phyloP scores from a whole-genome alignment of 1,140 invertebrate species.

The Zaprionus tsacasi region DNA sequence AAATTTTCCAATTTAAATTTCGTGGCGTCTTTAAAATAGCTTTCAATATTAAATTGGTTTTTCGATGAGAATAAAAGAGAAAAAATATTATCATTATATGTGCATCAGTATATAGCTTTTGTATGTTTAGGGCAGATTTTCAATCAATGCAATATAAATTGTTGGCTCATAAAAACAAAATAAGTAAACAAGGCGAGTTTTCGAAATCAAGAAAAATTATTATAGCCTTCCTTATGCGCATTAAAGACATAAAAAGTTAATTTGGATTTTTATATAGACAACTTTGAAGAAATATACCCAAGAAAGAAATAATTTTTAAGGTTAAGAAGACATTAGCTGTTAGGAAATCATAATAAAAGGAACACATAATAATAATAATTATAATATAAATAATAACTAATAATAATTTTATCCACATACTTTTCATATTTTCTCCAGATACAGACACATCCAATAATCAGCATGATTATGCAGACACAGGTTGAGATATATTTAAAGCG shows the following conservation, averaged over 20 bases:
- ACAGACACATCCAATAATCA: conserved; percentile 48
- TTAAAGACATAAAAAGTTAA: background rate
- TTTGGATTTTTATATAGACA: background rate
- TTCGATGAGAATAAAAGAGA: conserved; percentile 3
- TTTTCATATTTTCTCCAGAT: conserved; percentile 59
- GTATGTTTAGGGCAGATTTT: conserved; percentile 11
- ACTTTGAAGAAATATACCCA: background rate
- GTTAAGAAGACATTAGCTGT: background rate
- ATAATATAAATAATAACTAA: background rate
- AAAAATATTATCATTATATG: background rate
- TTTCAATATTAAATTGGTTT: conserved; percentile 27
- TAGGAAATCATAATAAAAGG: too few relatives aligned
- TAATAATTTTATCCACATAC: conserved; percentile 15
- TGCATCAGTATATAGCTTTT: background rate
- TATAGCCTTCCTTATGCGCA: background rate
- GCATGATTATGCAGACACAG: conserved; percentile 44
- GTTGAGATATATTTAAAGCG: conserved; percentile 56
- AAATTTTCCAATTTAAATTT: conserved; percentile 51
- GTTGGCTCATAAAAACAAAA: background rate
- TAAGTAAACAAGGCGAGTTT: background rate
- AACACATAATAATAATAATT: background rate
- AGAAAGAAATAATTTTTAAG: background rate
- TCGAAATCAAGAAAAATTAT: background rate
- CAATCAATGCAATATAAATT: conserved; percentile 31
- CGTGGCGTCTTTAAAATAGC: conserved; percentile 37